Percentiles rank a stretch among this genome's conserved stretches.
Conservation (phyloP, 2,888 invertebrate species). For the Diaprepes abbreviatus region DNA sequence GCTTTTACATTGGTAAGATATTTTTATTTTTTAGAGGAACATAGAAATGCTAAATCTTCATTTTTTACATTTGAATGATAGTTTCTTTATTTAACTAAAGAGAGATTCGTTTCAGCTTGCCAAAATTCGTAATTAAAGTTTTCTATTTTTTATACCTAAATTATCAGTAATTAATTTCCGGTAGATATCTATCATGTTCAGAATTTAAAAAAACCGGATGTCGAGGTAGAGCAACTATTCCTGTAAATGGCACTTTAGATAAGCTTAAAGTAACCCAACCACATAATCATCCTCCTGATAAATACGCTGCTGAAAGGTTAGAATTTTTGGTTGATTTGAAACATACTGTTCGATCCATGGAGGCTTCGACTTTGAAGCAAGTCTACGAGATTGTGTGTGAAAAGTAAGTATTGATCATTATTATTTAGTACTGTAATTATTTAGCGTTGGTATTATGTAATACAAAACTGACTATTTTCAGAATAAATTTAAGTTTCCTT, state of each 20-base stretch:
- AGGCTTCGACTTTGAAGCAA: slow-evolving; percentile 56
- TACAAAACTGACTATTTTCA: too few relatives aligned
- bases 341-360: slow-evolving; percentile 53
- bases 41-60: too few relatives aligned
- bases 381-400: slow-evolving; percentile 61
- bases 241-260: slow-evolving; percentile 56
- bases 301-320: slow-evolving; percentile 59
- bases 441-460: too few relatives aligned
- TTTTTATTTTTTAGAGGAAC: too few relatives aligned
- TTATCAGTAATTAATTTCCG: slow-evolving; percentile 6
- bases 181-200: slow-evolving; percentile 62
- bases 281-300: slow-evolving; percentile 62
- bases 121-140: too few relatives aligned
- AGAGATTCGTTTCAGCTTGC: too few relatives aligned
- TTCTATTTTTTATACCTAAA: too few relatives aligned
- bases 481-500: too few relatives aligned
- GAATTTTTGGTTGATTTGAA: slow-evolving; percentile 59
- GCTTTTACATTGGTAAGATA: too few relatives aligned
- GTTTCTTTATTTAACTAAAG: too few relatives aligned
- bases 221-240: slow-evolving; percentile 60
- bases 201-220: slow-evolving; percentile 61
- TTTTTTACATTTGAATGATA: too few relatives aligned
- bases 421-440: too few relatives aligned
- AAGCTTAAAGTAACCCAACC: slow-evolving; percentile 59
- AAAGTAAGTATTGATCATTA: slow-evolving; percentile 57